Base-by-base conservation (phyloP, 2,113 vertebrate genomes). In the Salvelinus fontinalis region DNA sequence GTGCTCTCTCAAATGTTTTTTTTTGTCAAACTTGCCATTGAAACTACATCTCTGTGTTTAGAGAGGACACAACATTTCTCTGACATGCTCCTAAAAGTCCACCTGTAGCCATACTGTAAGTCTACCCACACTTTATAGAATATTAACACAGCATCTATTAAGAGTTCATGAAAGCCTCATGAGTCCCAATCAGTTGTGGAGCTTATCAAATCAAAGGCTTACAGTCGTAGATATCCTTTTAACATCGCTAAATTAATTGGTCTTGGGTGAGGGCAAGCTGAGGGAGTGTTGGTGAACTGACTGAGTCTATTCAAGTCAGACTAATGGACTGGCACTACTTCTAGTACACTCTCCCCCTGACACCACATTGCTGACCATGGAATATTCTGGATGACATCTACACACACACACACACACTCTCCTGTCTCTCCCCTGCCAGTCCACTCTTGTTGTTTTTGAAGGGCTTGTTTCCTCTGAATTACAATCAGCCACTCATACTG, bases 171-270 rank as follows among this genome's bases (percentile, higher is more conserved):
- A 44, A 44, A 11, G 39, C 39, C 39, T 44, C 39, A 44, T 44
- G 2, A 44, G 9, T 57, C 54, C 54, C 83, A 66, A 81, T 89
- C 87, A 85, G 85, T 82, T 89, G 86, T 65, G 82, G 73, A 80
- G 84, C 78, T 27, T 85, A 69, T 44, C 39, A 69, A 69, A 44
- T 84, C 72, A 72, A 75, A 87, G 79, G 86, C 89, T 89, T 83
- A 88, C 87, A 84, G 77, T 82, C 81, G 81, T 84, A 89, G 62
- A 88, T 90, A 91, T 89, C 81, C 80, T 80, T 84, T 84, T 83
- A 89, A 87, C 84, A 77, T 88, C 86, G 79, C 73, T 80, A 83
- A 92, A 89, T 90, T 89, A 91, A 89, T 90, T 86, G 80, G 51
- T 79, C 71, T 57, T 31, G 86, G 77, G 78, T 80, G 70, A 73